Conservation (phyloP, 2,888 invertebrate genomes). For the Drosophila melanosoma region DNA sequence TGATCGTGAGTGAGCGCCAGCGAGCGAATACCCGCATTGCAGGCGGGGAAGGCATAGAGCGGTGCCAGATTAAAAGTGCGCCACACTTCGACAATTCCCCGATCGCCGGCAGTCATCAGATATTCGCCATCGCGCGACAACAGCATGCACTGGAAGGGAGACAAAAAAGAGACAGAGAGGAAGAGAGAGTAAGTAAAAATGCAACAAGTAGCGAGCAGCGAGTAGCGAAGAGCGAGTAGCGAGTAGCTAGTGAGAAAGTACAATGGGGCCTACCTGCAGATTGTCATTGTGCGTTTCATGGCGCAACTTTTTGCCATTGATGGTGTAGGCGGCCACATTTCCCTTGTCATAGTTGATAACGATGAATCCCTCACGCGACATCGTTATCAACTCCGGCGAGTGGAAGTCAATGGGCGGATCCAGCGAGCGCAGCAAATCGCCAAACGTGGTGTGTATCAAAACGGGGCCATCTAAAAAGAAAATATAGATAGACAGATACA, state of each 20-base stretch:
- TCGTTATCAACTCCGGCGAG: conserved; percentile 94
- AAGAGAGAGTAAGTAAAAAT: not conserved
- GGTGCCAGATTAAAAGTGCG: conserved; percentile 98
- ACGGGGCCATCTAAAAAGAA: conserved; percentile 93
- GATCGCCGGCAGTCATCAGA: conserved; percentile 98
- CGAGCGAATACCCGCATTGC: conserved; percentile 97
- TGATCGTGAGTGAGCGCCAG: conserved; percentile 99
- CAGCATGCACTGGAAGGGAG: conserved; percentile 90
- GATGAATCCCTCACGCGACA: conserved; percentile 98
- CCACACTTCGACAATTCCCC: conserved; percentile 99
- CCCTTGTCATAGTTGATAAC: conserved; percentile 97
- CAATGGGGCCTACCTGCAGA: conserved; percentile 90
- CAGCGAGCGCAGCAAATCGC: conserved; percentile 96
- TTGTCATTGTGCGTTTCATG: conserved; percentile 97
- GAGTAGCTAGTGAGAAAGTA: not conserved
- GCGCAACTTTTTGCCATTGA: conserved; percentile 95
- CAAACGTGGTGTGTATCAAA: conserved; percentile 98
- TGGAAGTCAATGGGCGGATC: conserved; percentile 91
- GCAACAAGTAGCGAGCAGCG: not conserved
- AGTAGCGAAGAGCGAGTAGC: not conserved
- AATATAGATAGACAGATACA: not conserved
- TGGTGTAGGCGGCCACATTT: conserved; percentile 96
- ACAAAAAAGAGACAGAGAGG: not conserved
- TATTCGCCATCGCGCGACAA: conserved; percentile 99
- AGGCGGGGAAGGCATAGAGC: conserved; percentile 98